Conservation (phyloP, 2,797 vertebrate genomes). For the Thripadectes ignobilis region DNA sequence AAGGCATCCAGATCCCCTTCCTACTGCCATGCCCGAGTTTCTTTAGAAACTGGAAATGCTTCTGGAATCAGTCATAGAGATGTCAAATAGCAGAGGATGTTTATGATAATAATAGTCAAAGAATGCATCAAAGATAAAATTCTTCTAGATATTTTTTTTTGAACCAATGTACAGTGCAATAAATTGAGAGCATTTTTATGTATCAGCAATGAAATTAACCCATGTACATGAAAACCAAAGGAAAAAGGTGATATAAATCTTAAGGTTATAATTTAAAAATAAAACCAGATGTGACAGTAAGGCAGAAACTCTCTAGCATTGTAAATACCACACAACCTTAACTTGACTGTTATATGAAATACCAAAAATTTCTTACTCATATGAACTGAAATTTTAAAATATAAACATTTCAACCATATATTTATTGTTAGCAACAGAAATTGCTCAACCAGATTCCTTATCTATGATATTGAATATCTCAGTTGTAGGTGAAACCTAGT, state of each 20-base stretch:
- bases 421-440: not conserved
- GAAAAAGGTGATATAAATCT: not conserved
- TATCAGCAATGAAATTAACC: not conserved
- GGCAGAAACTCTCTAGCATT: not conserved
- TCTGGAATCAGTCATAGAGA: not conserved
- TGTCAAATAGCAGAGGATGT: not conserved
- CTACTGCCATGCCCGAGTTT: not conserved
- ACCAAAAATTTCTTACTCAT: not conserved
- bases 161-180: not conserved
- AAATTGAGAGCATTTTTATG: not conserved
- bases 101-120: not conserved
- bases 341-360: not conserved
- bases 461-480: not conserved
- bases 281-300: not conserved
- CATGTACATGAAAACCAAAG: not conserved
- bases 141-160: not conserved
- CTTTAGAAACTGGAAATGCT: not conserved
- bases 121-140: not conserved
- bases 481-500: not conserved
- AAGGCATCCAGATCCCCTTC: not conserved
- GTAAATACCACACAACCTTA: not conserved
- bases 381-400: not conserved
- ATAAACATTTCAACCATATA: not conserved
- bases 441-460: not conserved
- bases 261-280: not conserved